Base-by-base conservation (phyloP, 1,140 invertebrate genomes). In the Heliothis virescens region DNA sequence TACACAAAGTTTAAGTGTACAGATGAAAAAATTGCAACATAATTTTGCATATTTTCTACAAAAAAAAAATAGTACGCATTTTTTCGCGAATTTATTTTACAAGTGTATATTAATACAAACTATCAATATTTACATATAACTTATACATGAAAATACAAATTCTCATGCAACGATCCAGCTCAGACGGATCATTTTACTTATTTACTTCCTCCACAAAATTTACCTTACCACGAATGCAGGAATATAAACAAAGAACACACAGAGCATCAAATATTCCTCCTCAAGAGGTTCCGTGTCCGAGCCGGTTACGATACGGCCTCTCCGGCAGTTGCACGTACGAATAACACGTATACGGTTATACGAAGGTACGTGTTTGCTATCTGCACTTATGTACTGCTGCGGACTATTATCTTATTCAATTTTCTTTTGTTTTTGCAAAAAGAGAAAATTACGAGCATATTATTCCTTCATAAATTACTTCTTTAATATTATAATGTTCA, bases 231-330 rank as follows among this genome's bases (percentile, higher is more conserved):
- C n/a, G 3, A 29, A 13, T 47, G 21, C 53, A 74, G 12, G 26
- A 2, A 16, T 9, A 67, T 13, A 67, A 67, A 67, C 63, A 67
- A 67, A 67, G 41, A 48, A 67, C 57, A 60, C 3, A 53, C 13
- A 41, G 11, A 67, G 16, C 41, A 67, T 67, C 63, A 67, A 67
- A 67, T 48, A 67, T 67, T 67, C 63, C 34, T 16, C 41, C 41
- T n/a, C 63, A 3, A 67, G 63, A 67, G 63, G 63, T 48, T 67
- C 41, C 63, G 29, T 67, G 63, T 67, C 63, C 41, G 63, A n/a
- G 4, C 41, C 10, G 48, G 41, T 67, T 67, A 67, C 63, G 41
- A 65, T 3, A 65, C 60, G 29, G 4, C n/a, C 11, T 59, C 57
- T 12, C 12, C 21, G 29, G 60, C 5, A 41, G 60, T 63, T 15